These are phyloP conservation scores for Lepidocolaptes lacrymiger DNA, from an alignment of 2,797 vertebrate species.

Conservation along the genomic window DNA sequence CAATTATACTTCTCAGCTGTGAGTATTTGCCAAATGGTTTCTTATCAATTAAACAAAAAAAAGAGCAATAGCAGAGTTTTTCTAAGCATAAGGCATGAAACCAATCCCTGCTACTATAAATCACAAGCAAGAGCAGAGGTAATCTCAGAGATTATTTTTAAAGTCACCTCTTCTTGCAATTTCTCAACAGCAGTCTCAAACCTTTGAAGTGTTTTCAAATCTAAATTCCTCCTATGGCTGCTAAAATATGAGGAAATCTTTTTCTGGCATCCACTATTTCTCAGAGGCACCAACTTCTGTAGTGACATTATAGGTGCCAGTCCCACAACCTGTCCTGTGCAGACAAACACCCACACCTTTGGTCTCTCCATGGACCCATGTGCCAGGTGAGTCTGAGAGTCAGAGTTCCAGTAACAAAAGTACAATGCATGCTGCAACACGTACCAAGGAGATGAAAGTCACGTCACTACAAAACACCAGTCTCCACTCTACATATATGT, in stretches of 20 bases:
- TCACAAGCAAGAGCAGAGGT: not conserved
- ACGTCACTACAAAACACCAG: not conserved
- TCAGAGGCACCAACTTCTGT: not conserved
- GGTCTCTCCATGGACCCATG: not conserved
- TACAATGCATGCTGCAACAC: rapidly evolving
- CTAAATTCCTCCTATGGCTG: not conserved
- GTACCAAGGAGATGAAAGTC: not conserved
- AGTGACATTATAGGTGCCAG: not conserved
- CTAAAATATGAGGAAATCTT: not conserved
- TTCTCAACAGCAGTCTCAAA: not conserved
- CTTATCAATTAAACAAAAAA: not conserved
- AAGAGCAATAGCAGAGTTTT: not conserved
- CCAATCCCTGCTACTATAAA: not conserved
- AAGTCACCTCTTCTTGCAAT: not conserved
- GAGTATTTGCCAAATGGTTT: not conserved
- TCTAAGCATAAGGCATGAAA: not conserved
- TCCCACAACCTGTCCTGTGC: not conserved
- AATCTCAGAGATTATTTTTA: not conserved
- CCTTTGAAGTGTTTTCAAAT: not conserved
- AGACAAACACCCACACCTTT: not conserved
- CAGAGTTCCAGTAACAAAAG: not conserved
- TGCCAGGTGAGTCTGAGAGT: not conserved
- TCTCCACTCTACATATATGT: not conserved
- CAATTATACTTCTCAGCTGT: not conserved
- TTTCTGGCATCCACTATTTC: not conserved